Percentiles rank a stretch among this genome's conserved stretches.
These are phyloP conservation scores for Trinectes maculatus DNA, from an alignment of 2,113 vertebrate genomes.

Conservation along the genomic window DNA sequence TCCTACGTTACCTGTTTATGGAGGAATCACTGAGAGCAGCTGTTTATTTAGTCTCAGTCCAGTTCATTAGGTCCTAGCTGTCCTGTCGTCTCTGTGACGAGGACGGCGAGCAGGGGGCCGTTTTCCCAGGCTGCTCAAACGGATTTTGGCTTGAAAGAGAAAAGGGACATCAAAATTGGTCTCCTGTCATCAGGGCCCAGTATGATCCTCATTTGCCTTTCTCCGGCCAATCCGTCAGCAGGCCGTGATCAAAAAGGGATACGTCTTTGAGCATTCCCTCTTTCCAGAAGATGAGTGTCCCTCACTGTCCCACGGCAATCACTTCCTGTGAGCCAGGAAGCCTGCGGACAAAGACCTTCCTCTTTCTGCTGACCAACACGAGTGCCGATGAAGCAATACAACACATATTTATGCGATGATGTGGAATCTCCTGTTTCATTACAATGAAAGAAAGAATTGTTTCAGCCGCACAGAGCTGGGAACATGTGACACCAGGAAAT, in stretches of 20 bases:
- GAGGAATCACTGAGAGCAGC: constrained; percentile 45
- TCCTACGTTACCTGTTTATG: constrained; percentile 44
- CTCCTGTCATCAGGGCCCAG: constrained; percentile 78
- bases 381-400: constrained; percentile 74
- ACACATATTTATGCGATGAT: constrained; percentile 82
- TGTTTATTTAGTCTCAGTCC: constrained; percentile 50
- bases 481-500: constrained; percentile 74
- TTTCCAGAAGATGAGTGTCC: constrained; percentile 79
- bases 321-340: constrained; percentile 80
- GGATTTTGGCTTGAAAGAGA: constrained; percentile 78
- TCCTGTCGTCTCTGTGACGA: constrained; percentile 56
- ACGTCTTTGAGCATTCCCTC: constrained; percentile 74
- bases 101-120: constrained; percentile 49
- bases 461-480: constrained; percentile 56
- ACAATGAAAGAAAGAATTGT: constrained; percentile 74
- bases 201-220: constrained; percentile 82
- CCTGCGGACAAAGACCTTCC: constrained; percentile 76
- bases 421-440: constrained; percentile 75
- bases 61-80: constrained; percentile 49
- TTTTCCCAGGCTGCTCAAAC: constrained; percentile 80
- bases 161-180: constrained; percentile 81
- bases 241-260: constrained; percentile 82
- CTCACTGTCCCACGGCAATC: constrained; percentile 78
- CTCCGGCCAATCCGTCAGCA: constrained; percentile 80
- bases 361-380: constrained; percentile 41